A percentile compares a stretch with the other conserved stretches of the same genome.
These are phyloP conservation scores for Platysteira castanea DNA, from an alignment of 2,113 vertebrate species.

Conservation along the genomic window DNA sequence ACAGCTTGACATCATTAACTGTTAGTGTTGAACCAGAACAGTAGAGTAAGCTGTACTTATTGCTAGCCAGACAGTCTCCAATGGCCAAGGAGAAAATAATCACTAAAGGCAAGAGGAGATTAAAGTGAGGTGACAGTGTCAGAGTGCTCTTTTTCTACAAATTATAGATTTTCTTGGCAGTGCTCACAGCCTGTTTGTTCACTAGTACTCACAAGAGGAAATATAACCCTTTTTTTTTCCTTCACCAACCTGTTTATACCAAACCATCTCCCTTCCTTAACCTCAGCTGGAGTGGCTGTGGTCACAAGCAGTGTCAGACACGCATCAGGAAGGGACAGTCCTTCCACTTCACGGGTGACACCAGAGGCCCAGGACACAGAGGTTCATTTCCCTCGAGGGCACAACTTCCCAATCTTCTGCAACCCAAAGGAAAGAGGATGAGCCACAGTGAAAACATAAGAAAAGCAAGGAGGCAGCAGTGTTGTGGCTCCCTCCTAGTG, in stretches of 20 bases:
- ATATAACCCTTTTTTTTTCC: not conserved
- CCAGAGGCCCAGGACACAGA: not conserved
- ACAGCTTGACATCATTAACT: constrained; percentile 48
- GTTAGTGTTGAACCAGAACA: constrained; percentile 28
- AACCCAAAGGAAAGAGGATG: not conserved
- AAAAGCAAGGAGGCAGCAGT: not conserved
- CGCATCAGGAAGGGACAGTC: not conserved
- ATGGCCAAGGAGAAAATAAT: constrained; percentile 34
- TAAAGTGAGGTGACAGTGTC: constrained; percentile 23
- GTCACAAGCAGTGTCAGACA: accelerated
- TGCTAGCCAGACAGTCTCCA: constrained; percentile 39
- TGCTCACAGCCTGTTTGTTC: not conserved
- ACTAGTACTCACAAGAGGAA: not conserved
- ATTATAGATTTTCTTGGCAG: constrained; percentile 7
- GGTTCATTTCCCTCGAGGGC: not conserved
- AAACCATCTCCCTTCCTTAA: not conserved
- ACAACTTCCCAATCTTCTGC: not conserved
- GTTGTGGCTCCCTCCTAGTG: accelerated
- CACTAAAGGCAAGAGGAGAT: constrained; percentile 25
- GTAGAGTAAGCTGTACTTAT: constrained; percentile 26
- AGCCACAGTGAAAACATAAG: not conserved
- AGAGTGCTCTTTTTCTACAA: not conserved
- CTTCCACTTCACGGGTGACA: not conserved
- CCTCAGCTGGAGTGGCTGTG: not conserved
- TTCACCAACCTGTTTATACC: not conserved